These are phyloP conservation scores for Crotalus viridis DNA, from an alignment of 2,113 vertebrate species.

Conservation along the genomic window DNA sequence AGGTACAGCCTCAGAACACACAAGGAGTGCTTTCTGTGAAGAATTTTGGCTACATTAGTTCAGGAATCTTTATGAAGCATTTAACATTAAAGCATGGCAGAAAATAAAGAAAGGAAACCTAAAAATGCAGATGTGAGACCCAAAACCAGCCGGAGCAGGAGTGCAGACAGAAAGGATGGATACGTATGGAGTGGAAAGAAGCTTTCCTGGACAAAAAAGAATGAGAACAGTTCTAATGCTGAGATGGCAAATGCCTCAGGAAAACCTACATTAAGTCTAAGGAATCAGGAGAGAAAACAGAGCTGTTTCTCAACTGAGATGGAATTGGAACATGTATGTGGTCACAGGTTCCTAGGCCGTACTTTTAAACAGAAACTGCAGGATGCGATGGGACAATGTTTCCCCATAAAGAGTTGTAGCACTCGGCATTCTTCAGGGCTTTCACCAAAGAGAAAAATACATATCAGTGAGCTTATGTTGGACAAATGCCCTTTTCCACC, in stretches of 20 bases:
- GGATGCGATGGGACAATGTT: slow-evolving; percentile 93
- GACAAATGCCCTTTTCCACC: slow-evolving; percentile 94
- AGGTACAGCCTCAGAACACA: slow-evolving; percentile 61
- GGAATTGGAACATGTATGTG: slow-evolving; percentile 79
- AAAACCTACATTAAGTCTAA: slow-evolving; percentile 70
- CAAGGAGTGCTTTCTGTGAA: slow-evolving; percentile 57
- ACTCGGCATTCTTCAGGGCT: slow-evolving; percentile 78
- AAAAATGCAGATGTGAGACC: slow-evolving; percentile 82
- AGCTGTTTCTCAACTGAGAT: slow-evolving; percentile 82
- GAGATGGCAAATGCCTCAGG: slow-evolving; percentile 63
- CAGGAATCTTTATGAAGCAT: slow-evolving; percentile 38
- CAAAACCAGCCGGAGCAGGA: slow-evolving; percentile 88
- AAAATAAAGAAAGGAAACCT: slow-evolving; percentile 75
- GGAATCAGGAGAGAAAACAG: slow-evolving; percentile 83
- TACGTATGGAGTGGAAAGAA: slow-evolving; percentile 92
- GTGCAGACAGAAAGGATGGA: slow-evolving; percentile 86
- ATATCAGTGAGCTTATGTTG: slow-evolving; percentile 92
- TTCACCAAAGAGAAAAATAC: slow-evolving; percentile 92
- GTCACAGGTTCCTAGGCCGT: slow-evolving; percentile 83
- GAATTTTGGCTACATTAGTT: slow-evolving; percentile 21
- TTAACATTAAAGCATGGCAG: slow-evolving; percentile 70
- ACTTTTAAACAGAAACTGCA: slow-evolving; percentile 94
- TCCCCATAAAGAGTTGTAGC: slow-evolving; percentile 86
- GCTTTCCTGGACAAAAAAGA: slow-evolving; percentile 81
- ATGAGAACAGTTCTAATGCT: slow-evolving; percentile 68